Evolutionary conservation across 2,888 invertebrate species (phyloP).

Genomic region (Koerneria pararmatus): DNA sequence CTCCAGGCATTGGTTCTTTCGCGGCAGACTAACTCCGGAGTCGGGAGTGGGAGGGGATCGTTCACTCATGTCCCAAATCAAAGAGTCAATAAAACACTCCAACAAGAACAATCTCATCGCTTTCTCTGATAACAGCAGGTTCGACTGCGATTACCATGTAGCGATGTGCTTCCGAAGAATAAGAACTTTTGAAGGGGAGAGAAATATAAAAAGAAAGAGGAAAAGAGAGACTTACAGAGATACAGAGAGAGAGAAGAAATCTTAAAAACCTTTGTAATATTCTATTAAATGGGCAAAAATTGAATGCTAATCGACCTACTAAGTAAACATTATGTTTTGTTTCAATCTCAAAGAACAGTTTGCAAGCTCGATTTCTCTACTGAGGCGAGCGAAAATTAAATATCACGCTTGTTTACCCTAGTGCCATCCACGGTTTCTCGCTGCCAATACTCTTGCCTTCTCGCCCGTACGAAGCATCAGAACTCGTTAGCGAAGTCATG

Average conservation of each 20-base stretch:
- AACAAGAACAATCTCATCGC: conserved; percentile 92
- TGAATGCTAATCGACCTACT: too few species aligned
- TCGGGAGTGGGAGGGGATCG: conserved; percentile 62
- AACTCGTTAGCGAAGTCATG: conserved; percentile 65
- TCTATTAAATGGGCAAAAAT: too few species aligned
- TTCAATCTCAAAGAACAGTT: too few species aligned
- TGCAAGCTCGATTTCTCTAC: conserved; percentile 13
- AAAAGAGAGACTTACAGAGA: background rate
- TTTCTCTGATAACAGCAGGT: conserved; percentile 94
- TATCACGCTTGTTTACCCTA: too few species aligned
- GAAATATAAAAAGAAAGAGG: conserved; percentile 1
- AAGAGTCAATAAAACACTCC: conserved; percentile 78
- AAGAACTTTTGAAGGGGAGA: background rate
- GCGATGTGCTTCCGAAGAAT: too few species aligned
- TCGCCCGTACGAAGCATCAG: conserved; percentile 70
- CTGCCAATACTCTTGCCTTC: conserved; percentile 68
- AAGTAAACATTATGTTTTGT: too few species aligned
- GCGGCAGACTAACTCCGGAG: conserved; percentile 68
- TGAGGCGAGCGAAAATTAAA: background rate
- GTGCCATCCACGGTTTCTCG: conserved; percentile 69
- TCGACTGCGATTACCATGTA: conserved; percentile 25
- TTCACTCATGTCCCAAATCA: conserved; percentile 86
- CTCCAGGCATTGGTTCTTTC: conserved; percentile 97
- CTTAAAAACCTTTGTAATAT: background rate
- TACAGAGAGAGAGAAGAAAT: background rate